Evolutionary conservation across 1,140 invertebrate species (phyloP).

Genomic region (Drosophila guanche): DNA sequence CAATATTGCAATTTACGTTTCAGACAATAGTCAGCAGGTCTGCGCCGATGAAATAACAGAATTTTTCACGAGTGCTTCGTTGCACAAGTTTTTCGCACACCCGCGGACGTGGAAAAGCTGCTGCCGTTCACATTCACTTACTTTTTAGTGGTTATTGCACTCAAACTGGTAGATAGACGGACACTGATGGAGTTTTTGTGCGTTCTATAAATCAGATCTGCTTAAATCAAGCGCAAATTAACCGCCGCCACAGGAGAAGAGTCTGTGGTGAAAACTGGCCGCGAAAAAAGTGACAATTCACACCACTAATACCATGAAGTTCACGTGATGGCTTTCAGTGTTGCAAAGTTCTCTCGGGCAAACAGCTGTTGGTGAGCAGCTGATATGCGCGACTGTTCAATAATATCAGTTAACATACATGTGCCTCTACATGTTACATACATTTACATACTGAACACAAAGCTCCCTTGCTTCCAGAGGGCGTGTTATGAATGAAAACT

Average conservation of each 20-base stretch:
- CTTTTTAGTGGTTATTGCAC: conserved; percentile 47
- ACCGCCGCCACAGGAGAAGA: conserved; percentile 67
- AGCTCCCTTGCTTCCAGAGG: too few relatives aligned
- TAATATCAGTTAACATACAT: conserved; percentile 5
- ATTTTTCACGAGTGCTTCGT: conserved; percentile 12
- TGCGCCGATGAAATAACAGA: conserved; percentile 29
- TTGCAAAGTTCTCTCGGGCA: background rate
- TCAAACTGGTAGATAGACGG: conserved; percentile 40
- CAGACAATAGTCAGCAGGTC: conserved; percentile 59
- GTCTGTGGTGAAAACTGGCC: conserved; percentile 61
- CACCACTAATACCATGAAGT: conserved; percentile 37
- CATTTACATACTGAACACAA: too few relatives aligned
- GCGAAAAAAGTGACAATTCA: conserved; percentile 65
- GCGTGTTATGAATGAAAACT: too few relatives aligned
- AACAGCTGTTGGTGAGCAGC: conserved; percentile 26
- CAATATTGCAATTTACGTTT: background rate
- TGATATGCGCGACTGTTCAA: conserved; percentile 23
- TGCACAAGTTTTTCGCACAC: conserved; percentile 21
- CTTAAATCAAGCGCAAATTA: conserved; percentile 62
- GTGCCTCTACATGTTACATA: too few relatives aligned
- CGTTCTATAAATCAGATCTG: conserved; percentile 47
- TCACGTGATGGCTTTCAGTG: conserved; percentile 64
- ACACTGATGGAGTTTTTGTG: conserved; percentile 53
- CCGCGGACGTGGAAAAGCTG: conserved; percentile 8
- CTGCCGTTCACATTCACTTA: conserved; percentile 47